Evolutionary conservation across 2,113 vertebrate species (phyloP), one percentile per base, ranked within the genome.

Genomic region (Hoplias malabaricus): DNA sequence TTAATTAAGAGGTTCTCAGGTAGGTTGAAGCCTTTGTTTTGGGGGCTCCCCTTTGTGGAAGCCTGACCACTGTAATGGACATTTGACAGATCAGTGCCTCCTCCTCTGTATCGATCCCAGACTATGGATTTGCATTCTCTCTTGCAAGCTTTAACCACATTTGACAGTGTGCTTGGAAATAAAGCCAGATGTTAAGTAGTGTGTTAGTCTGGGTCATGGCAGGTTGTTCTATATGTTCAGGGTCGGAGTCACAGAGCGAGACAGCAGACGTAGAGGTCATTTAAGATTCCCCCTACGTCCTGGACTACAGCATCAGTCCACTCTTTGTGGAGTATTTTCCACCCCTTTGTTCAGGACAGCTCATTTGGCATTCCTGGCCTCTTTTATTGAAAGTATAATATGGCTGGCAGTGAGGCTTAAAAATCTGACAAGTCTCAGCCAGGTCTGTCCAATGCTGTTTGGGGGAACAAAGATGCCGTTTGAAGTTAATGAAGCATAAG

Each of bases 401-500:
- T 73, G 82, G 83, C 86, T 82, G 83, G 85, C 80, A 80, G 85
- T 14, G 67, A 79, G 75, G 73, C 75, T 1, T 21, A 79, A 80
- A 85, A 84, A 77, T 79, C 79, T 85, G 67, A 68, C 81, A 23
- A 11, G 48, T 75, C 79, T 85, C 75, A 78, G 77, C 63, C 67
- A 9, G 85, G 56, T 75, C 72, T 65, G 68, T 82, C 77, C 73
- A 46, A 77, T 68, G 68, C 85, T 83, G 78, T 69, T 79, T 63
- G 70, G 66, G 78, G 56, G 73, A 83, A 78, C 81, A 78, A 65
- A 85, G 83, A 86, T 66, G 70, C 79, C 78, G 73, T 89, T 86
- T 89, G 86, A 88, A 87, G 84, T 87, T 84, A 88, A 87, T 80
- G 84, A 88, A 83, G 86, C 84, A 84, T 88, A 85, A 84, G 84